phyloP scores from a whole-genome alignment of 2,888 invertebrate species.

The Ganaspis brasiliensis region DNA sequence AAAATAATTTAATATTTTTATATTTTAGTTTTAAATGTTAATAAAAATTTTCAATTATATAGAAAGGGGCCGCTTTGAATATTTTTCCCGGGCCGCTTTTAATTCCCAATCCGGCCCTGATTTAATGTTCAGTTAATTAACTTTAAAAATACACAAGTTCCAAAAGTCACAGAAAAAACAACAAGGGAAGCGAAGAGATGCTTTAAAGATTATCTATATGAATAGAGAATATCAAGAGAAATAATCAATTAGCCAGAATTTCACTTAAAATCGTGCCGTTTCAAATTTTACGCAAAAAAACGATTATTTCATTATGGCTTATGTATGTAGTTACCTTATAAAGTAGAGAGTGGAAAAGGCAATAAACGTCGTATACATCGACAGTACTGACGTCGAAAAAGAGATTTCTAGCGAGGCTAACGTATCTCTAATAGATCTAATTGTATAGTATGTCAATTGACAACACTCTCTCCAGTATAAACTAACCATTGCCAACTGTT shows the following conservation, averaged over 20 bases:
- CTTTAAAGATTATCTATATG: background rate
- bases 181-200: background rate
- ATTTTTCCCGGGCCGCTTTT: no score
- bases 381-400: constrained; percentile 8
- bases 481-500: constrained; percentile 21
- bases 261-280: constrained; percentile 11
- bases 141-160: no score
- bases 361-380: constrained; percentile 27
- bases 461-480: constrained; percentile 14
- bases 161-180: background rate
- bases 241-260: constrained; percentile 14
- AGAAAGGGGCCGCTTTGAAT: no score
- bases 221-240: background rate
- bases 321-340: background rate
- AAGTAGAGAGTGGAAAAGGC: constrained; percentile 29
- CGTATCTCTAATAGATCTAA: constrained; percentile 37
- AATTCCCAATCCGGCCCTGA: no score
- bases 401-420: constrained; percentile 17
- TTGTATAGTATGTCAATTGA: constrained; percentile 37
- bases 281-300: background rate
- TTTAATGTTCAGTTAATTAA: no score
- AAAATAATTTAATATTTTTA: no score
- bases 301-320: constrained; percentile 17
- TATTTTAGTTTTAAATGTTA: no score
- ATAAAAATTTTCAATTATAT: no score